Conservation (phyloP, 2,888 invertebrate genomes). For the Ennomos quercinarius region DNA sequence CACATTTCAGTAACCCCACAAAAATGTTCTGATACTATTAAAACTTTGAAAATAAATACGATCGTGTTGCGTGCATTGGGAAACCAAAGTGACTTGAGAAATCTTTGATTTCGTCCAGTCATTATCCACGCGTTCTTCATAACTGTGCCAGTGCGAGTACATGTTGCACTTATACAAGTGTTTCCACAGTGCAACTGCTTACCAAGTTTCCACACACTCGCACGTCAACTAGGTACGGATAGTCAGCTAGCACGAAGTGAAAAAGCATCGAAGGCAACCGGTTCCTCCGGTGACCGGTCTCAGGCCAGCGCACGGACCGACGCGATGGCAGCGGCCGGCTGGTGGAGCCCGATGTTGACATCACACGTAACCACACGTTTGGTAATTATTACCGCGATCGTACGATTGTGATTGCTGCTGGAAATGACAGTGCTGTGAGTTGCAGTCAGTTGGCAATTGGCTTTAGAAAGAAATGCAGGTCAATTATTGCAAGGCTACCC, state of each 20-base stretch:
- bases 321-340: neutral
- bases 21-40: too few species aligned
- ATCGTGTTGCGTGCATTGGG: constrained; percentile 12
- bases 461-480: constrained; percentile 24
- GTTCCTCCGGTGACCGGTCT: constrained; percentile 10
- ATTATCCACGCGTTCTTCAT: constrained; percentile 24
- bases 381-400: constrained; percentile 34
- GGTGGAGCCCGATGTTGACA: constrained; percentile 33
- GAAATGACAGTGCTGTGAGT: constrained; percentile 21
- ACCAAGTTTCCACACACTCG: constrained; percentile 5
- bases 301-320: neutral
- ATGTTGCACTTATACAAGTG: constrained; percentile 9
- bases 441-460: constrained; percentile 28
- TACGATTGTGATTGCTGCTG: constrained; percentile 33
- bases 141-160: constrained; percentile 15
- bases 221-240: constrained; percentile 4
- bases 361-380: constrained; percentile 31
- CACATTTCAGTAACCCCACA: too few species aligned
- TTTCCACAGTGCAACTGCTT: constrained; percentile 10
- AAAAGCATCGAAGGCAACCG: constrained; percentile 13
- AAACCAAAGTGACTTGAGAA: constrained; percentile 16
- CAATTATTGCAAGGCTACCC: constrained; percentile 29
- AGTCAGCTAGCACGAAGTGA: neutral
- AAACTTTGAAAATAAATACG: neutral
- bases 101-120: constrained; percentile 24